Percentiles rank a stretch among this genome's conserved stretches.
phyloP scores from a whole-genome alignment of 2,797 vertebrate species.

The Gymnothorax reevesii region DNA sequence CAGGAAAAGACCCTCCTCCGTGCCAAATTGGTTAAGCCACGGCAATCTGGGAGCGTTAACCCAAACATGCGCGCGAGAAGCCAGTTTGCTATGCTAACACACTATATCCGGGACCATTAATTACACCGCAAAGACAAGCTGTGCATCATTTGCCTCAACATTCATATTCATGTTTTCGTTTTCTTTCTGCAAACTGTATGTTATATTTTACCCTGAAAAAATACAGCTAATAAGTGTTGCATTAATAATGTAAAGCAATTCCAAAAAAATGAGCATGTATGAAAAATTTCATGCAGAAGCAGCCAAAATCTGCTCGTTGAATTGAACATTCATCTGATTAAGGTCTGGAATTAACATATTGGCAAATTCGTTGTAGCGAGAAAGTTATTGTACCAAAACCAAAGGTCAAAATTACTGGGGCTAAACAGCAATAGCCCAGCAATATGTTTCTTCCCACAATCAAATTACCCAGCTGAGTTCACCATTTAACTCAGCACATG shows the following conservation, averaged over 20 bases:
- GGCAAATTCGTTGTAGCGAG: neutral
- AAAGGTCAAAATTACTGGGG: too few relatives aligned
- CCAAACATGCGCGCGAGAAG: slow-evolving; percentile 37
- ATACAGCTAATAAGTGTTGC: neutral
- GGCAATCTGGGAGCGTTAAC: slow-evolving; percentile 40
- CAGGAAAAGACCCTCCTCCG: neutral
- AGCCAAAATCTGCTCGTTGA: neutral
- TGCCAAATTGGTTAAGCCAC: slow-evolving; percentile 29
- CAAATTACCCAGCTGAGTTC: too few relatives aligned
- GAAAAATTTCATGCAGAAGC: neutral
- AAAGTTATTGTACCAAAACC: neutral
- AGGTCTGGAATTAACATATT: neutral
- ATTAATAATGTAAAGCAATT: neutral
- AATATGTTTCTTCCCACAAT: too few relatives aligned
- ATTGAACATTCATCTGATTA: neutral
- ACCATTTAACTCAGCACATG: too few relatives aligned
- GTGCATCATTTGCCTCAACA: slow-evolving; percentile 12
- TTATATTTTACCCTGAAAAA: neutral
- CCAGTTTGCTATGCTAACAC: slow-evolving; percentile 10
- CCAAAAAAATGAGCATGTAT: neutral
- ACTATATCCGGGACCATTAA: slow-evolving; percentile 26
- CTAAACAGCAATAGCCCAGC: too few relatives aligned
- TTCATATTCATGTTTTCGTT: slow-evolving; percentile 18
- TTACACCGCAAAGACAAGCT: slow-evolving; percentile 21
- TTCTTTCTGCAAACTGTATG: neutral